A percentile compares a stretch with the other conserved stretches of the same genome.
These are phyloP conservation scores for Galbula dea DNA, from an alignment of 2,113 vertebrate species.

Conservation along the genomic window DNA sequence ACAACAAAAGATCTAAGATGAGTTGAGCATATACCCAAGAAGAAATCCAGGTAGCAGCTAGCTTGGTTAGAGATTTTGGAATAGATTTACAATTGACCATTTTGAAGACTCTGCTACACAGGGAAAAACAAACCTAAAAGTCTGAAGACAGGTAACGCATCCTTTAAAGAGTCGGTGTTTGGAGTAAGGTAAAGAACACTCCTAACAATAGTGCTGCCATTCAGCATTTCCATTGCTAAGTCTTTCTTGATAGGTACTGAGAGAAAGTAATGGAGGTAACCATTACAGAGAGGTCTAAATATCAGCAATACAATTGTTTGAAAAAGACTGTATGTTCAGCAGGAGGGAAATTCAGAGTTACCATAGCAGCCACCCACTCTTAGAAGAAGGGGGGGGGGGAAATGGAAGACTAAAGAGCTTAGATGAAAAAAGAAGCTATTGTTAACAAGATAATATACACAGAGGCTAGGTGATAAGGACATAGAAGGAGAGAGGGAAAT, in stretches of 20 bases:
- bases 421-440: conserved; percentile 54
- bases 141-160: background rate
- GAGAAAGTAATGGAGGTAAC: conserved; percentile 26
- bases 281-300: conserved; percentile 31
- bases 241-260: background rate
- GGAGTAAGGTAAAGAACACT: background rate
- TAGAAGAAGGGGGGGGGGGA: background rate
- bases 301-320: conserved; percentile 21
- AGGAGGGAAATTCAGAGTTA: conserved; percentile 66
- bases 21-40: background rate
- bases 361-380: conserved; percentile 77
- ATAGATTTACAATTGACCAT: background rate
- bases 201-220: background rate
- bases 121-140: background rate
- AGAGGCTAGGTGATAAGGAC: background rate
- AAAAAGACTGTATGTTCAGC: conserved; percentile 45
- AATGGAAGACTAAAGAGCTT: background rate
- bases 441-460: conserved; percentile 59
- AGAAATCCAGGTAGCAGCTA: background rate
- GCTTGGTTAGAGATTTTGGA: background rate
- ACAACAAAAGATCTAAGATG: background rate
- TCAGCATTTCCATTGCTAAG: conserved; percentile 5
- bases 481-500: background rate
- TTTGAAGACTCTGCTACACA: background rate
- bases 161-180: background rate